phyloP scores from a whole-genome alignment of 2,797 vertebrate genomes.

The Neostethus bicornis region DNA sequence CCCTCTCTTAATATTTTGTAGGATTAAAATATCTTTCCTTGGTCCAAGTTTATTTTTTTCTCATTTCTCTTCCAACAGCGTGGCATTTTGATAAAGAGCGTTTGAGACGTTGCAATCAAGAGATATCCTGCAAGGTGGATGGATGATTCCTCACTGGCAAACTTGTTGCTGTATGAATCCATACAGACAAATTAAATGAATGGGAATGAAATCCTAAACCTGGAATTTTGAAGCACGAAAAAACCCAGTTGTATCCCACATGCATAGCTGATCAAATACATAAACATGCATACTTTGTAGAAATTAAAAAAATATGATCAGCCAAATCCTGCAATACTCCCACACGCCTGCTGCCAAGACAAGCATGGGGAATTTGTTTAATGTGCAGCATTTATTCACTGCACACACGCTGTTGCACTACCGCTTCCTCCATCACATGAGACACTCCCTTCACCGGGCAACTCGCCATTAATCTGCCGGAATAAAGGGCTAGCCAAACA shows the following conservation, averaged over 20 bases:
- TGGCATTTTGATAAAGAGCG: too few relatives aligned
- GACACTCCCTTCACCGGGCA: slow-evolving; percentile 73
- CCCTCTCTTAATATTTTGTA: too few relatives aligned
- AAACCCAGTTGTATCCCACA: neutral
- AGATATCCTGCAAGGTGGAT: too few relatives aligned
- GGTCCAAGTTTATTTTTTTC: too few relatives aligned
- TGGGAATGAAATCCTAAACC: too few relatives aligned
- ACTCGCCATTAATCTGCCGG: slow-evolving; percentile 70
- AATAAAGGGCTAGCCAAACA: slow-evolving; percentile 55
- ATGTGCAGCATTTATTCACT: slow-evolving; percentile 77
- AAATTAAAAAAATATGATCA: slow-evolving; percentile 6
- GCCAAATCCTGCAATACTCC: slow-evolving; percentile 51
- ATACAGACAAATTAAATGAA: too few relatives aligned
- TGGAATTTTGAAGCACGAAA: too few relatives aligned
- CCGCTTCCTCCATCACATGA: slow-evolving; percentile 70
- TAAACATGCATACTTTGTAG: neutral
- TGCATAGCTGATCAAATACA: slow-evolving; percentile 2
- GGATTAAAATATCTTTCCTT: too few relatives aligned
- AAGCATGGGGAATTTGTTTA: slow-evolving; percentile 73
- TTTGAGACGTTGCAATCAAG: too few relatives aligned
- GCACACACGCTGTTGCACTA: slow-evolving; percentile 76
- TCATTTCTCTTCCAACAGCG: too few relatives aligned
- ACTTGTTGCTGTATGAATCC: slow-evolving; percentile 32
- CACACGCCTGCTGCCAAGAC: slow-evolving; percentile 71
- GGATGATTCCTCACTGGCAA: slow-evolving; percentile 44